Conservation (phyloP, 2,797 vertebrate genomes). For the Eospalax fontanierii region DNA sequence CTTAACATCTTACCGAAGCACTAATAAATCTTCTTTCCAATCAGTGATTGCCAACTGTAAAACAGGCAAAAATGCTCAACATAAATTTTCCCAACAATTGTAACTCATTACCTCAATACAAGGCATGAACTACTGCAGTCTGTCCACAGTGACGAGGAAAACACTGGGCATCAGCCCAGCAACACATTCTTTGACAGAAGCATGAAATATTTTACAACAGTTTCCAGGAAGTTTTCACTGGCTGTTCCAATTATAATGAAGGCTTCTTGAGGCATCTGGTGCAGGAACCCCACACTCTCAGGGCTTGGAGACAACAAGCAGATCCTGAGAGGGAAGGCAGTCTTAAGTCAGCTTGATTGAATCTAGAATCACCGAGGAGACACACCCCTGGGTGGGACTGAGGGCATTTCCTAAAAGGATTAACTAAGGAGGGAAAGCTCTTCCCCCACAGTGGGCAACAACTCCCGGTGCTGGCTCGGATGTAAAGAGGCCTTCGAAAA, state of each 20-base stretch:
- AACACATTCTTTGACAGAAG: constrained; percentile 68
- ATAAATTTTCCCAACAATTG: constrained; percentile 69
- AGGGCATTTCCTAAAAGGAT: not conserved
- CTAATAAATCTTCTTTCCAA: constrained; percentile 70
- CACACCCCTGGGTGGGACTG: not conserved
- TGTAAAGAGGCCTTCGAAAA: not conserved
- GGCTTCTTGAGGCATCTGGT: constrained; percentile 49
- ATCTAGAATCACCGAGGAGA: not conserved
- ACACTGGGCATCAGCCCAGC: constrained; percentile 54
- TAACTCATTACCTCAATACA: constrained; percentile 69
- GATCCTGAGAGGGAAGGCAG: not conserved
- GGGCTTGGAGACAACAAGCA: not conserved
- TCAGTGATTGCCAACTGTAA: constrained; percentile 58
- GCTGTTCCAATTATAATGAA: constrained; percentile 50
- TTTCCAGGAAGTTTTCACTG: constrained; percentile 72
- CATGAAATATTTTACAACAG: constrained; percentile 69
- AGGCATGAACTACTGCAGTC: constrained; percentile 51
- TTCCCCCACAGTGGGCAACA: not conserved
- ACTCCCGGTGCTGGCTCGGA: not conserved
- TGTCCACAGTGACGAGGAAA: not conserved
- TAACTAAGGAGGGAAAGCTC: not conserved
- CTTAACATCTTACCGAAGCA: constrained; percentile 63
- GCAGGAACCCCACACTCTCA: not conserved
- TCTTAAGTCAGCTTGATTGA: not conserved
- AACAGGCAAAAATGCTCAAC: constrained; percentile 67